These are phyloP conservation scores for Eulemur mongoz DNA, from an alignment of 2,797 vertebrate genomes.

Conservation along the genomic window DNA sequence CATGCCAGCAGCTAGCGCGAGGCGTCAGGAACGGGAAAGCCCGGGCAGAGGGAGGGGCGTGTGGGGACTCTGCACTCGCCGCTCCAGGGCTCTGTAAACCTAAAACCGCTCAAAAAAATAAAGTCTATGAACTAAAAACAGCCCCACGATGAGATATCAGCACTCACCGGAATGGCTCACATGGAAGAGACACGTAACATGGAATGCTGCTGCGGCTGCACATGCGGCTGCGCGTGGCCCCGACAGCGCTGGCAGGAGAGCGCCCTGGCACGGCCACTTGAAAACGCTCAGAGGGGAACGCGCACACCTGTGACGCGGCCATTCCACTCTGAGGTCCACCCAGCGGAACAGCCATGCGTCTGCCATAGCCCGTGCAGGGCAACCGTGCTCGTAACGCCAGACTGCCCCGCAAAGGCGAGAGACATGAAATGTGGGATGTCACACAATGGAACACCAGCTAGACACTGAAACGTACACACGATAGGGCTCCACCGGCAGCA, in stretches of 20 bases:
- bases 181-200: neutral
- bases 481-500: fast-evolving
- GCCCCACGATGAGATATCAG: neutral
- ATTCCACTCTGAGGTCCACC: neutral
- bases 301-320: fast-evolving
- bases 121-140: neutral
- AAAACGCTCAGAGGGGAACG: neutral
- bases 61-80: neutral
- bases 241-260: neutral
- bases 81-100: neutral
- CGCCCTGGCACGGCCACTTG: no score
- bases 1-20: neutral
- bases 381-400: neutral
- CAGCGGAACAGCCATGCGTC: fast-evolving
- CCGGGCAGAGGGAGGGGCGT: fast-evolving
- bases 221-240: neutral
- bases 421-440: fast-evolving
- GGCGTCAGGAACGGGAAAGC: neutral
- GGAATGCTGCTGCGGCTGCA: no score
- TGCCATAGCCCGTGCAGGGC: fast-evolving
- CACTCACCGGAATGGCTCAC: neutral
- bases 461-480: fast-evolving
- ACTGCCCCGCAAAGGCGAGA: fast-evolving
- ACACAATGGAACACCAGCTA: fast-evolving
- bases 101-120: neutral